Evolutionary conservation across 2,797 vertebrate species (phyloP).

Genomic region (Trachops cirrhosus): DNA sequence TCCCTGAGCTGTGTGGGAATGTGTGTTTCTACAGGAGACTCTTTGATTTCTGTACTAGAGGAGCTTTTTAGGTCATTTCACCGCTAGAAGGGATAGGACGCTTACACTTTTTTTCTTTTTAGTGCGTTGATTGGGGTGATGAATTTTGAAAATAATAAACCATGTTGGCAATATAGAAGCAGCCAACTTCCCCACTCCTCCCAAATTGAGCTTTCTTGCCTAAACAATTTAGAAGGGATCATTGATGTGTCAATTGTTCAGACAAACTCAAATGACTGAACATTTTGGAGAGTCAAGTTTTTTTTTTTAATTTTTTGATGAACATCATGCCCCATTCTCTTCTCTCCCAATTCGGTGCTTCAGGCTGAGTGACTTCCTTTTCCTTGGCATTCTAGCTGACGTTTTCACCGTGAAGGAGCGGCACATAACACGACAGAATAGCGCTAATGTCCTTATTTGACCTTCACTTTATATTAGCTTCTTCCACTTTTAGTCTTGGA

Average conservation of each 20-base stretch:
- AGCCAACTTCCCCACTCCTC: neutral
- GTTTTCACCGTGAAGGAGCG: neutral
- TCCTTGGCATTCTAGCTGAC: neutral
- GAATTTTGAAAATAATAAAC: neutral
- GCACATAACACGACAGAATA: neutral
- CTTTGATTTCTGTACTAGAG: neutral
- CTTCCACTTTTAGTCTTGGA: neutral
- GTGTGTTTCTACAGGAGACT: neutral
- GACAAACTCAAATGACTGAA: neutral
- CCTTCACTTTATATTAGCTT: neutral
- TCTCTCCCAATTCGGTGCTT: neutral
- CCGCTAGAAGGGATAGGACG: neutral
- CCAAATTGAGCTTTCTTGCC: neutral
- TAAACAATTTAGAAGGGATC: neutral
- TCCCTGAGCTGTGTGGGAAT: neutral
- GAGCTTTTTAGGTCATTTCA: neutral
- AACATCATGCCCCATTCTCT: neutral
- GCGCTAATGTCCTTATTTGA: neutral
- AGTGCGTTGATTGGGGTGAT: neutral
- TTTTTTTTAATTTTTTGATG: neutral
- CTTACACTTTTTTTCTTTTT: neutral
- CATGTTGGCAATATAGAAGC: neutral
- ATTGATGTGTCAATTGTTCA: neutral
- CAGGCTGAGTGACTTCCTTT: neutral
- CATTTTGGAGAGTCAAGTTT: conserved; percentile 22